Conservation (phyloP, 92 coral and sea anemone genomes). For the Nematostella vectensis region DNA sequence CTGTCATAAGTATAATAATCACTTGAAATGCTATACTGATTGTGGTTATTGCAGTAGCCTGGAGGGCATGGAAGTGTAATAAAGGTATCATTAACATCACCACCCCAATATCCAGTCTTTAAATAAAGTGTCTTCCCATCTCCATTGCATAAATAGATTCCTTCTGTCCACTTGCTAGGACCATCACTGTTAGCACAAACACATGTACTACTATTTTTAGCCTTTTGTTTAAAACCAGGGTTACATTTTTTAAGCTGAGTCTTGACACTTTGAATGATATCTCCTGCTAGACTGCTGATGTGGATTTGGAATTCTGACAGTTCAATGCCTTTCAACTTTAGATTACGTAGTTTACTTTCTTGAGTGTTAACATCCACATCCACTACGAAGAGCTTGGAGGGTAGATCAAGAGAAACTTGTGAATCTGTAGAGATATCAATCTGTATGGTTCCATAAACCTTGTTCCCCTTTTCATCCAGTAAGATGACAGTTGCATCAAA, state of each 20-base stretch:
- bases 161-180: not conserved
- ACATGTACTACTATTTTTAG: slow-evolving; percentile 8
- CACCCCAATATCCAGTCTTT: slow-evolving; percentile 47
- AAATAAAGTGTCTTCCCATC: slow-evolving; percentile 32
- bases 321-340: slow-evolving; percentile 7
- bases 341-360: slow-evolving; percentile 14
- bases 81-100: slow-evolving; percentile 10
- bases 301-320: slow-evolving; percentile 8
- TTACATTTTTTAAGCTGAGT: slow-evolving; percentile 8
- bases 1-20: slow-evolving; percentile 17
- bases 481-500: slow-evolving; percentile 25
- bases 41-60: slow-evolving; percentile 15
- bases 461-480: slow-evolving; percentile 26
- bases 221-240: slow-evolving; percentile 23
- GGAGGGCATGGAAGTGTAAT: slow-evolving; percentile 27
- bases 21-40: not conserved
- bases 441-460: slow-evolving; percentile 26
- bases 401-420: slow-evolving; percentile 10
- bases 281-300: slow-evolving; percentile 24
- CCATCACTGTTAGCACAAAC: slow-evolving; percentile 5
- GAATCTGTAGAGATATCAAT: not conserved
- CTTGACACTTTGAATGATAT: slow-evolving; percentile 30
- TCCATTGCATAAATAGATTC: slow-evolving; percentile 16
- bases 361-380: not conserved
- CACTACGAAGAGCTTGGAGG: slow-evolving; percentile 49